Evolutionary conservation across 2,797 vertebrate species (phyloP).

Genomic region (Labeo calbasu): DNA sequence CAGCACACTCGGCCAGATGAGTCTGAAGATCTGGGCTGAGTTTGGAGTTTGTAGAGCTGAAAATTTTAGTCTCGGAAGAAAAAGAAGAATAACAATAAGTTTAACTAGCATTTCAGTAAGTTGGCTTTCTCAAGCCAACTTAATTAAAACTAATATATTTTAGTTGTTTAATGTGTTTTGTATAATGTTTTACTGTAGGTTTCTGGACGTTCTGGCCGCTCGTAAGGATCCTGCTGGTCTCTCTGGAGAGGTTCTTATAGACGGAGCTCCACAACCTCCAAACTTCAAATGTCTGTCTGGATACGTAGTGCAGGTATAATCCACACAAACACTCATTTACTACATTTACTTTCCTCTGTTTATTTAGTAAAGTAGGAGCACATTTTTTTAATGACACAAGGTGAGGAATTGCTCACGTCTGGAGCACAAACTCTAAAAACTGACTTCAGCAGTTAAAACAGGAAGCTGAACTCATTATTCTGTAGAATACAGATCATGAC

Average conservation of each 20-base stretch:
- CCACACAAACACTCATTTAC: neutral
- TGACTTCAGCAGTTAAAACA: slow-evolving; percentile 3
- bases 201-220: slow-evolving; percentile 83
- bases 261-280: slow-evolving; percentile 79
- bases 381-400: neutral
- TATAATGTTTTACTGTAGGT: slow-evolving; percentile 67
- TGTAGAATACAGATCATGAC: neutral
- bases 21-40: too few species aligned
- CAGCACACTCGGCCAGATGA: too few species aligned
- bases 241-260: slow-evolving; percentile 81
- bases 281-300: slow-evolving; percentile 88
- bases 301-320: slow-evolving; percentile 85
- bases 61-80: too few species aligned
- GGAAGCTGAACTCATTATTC: neutral
- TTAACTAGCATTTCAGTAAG: too few species aligned
- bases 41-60: too few species aligned
- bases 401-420: neutral
- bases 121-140: too few species aligned
- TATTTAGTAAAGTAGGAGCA: neutral
- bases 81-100: too few species aligned
- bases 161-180: slow-evolving; percentile 1
- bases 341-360: neutral
- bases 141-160: too few species aligned
- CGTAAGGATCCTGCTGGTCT: slow-evolving; percentile 83
- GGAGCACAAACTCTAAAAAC: too few species aligned